These are phyloP conservation scores for mouse (Mus musculus) DNA, from an alignment of 2,113 vertebrate species.

Conservation along the genomic window GRCm39 chr13:71829501-71830000, in stretches of 20 bases:
- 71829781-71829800: too few species aligned
- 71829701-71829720: background rate
- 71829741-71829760: background rate
- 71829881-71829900: fast-evolving
- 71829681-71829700: fast-evolving
- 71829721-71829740: too few species aligned
- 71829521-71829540: fast-evolving
- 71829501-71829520: fast-evolving
- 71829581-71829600: fast-evolving
- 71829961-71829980: fast-evolving
- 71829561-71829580: fast-evolving
- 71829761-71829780: background rate
- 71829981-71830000: too few species aligned
- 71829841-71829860: fast-evolving
- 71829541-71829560: background rate
- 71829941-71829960: background rate
- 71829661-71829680: background rate
- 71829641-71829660: too few species aligned
- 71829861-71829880: too few species aligned
- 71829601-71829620: too few species aligned
- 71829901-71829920: fast-evolving
- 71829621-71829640: too few species aligned
- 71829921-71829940: fast-evolving
- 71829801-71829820: too few species aligned
- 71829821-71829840: background rate